Evolutionary conservation across 1,140 invertebrate species (phyloP), one percentile per base, ranked within the genome.

Genomic region (Polypedilum pembai): DNA sequence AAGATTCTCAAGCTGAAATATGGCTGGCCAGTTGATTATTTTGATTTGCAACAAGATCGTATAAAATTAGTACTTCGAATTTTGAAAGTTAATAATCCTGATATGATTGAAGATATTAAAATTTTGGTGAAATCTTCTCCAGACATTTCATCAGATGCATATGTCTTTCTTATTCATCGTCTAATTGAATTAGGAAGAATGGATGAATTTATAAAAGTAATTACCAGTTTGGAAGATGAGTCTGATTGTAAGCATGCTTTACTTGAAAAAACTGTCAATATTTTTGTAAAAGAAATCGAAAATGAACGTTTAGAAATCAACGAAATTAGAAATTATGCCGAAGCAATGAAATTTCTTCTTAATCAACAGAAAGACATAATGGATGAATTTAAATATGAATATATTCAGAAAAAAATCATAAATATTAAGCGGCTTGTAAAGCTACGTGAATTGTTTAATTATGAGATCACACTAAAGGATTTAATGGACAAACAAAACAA

Each of bases 1-100:
- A 82, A 82, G 76, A 81, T 81, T 40, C 80, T 82, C 79, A 82
- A 80, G 73, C 77, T 78, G 0, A 82, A 82, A 73, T 82, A 82
- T 65, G 80, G 80, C 24, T 82, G 81, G 81, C 77, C 80, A 15
- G 79, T 77, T 0, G 79, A 82, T 73, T 69, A 69, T 20, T 69
- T 69, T 20, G 79, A 78, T 21, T 74, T 76, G 10, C 74, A 76
- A 1, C 77, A 79, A 56, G 77, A 79, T 40, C 81, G 80, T 74
- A 74, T 81, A 4, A 77, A 79, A 45, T 80, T 82, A 40, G 77
- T 78, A 75, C 78, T 79, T 76, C 79, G 81, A 15, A 80, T 82
- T 17, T 76, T 82, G 0, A 81, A 81, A 74, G 20, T 81, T 15
- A 76, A 82, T 65, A 69, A 80, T 0, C 81, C 80, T 0, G 81